A percentile compares a stretch with the other conserved stretches of the same genome.
These are phyloP conservation scores for Corythoichthys haematopterus DNA, from an alignment of 2,113 vertebrate genomes.

Conservation along the genomic window DNA sequence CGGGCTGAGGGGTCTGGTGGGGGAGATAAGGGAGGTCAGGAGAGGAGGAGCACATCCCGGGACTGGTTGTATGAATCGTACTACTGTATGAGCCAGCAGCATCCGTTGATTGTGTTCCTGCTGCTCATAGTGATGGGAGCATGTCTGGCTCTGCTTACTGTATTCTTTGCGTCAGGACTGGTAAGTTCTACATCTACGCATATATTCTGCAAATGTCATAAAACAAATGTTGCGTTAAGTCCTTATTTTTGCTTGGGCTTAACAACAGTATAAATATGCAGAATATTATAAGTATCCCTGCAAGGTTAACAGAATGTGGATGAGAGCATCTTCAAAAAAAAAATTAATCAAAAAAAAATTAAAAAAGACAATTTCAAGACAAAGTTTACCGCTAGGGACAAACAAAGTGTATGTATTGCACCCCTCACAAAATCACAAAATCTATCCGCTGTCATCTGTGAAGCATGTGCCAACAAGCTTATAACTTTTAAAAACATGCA, in stretches of 20 bases:
- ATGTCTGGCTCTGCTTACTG: constrained; percentile 89
- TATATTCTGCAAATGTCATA: neutral
- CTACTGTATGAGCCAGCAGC: constrained; percentile 98
- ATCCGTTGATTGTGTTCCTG: constrained; percentile 94
- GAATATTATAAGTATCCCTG: neutral
- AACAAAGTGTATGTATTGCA: constrained; percentile 1
- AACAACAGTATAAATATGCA: neutral
- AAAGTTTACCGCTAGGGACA: neutral
- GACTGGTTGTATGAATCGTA: constrained; percentile 98
- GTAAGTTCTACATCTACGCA: constrained; percentile 73
- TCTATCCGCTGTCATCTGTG: neutral
- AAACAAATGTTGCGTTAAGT: neutral
- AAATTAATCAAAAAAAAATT: neutral
- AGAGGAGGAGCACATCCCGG: constrained; percentile 73
- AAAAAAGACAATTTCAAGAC: neutral
- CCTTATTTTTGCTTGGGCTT: neutral
- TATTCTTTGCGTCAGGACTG: constrained; percentile 96
- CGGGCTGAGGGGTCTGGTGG: constrained; percentile 44
- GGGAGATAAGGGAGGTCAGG: constrained; percentile 56
- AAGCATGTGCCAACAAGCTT: constrained; percentile 6
- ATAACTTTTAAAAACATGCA: constrained; percentile 19
- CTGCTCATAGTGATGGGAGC: constrained; percentile 96
- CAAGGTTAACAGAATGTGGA: constrained; percentile 2
- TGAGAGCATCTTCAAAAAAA: neutral
- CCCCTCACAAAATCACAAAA: neutral